phyloP scores from a whole-genome alignment of 2,113 vertebrate species.

The Trematocara macrostoma region DNA sequence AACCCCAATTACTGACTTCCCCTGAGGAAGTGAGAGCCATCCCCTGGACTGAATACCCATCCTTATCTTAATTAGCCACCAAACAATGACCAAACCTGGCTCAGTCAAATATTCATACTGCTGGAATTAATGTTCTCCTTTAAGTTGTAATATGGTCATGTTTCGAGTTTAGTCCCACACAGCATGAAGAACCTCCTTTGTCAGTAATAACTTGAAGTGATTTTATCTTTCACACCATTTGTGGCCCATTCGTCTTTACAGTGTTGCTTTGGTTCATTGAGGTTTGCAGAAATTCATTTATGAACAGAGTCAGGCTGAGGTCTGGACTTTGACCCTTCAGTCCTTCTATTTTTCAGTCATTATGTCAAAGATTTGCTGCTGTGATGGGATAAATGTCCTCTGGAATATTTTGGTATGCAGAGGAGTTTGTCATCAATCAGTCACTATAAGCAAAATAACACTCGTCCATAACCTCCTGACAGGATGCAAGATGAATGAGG shows the following conservation, averaged over 20 bases:
- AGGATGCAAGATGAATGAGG: background rate
- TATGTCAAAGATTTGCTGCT: background rate
- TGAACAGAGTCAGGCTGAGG: background rate
- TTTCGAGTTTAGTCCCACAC: background rate
- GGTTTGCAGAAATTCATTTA: background rate
- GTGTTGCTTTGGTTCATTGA: background rate
- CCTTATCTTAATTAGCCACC: conserved; percentile 10
- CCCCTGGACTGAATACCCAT: background rate
- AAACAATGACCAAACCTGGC: background rate
- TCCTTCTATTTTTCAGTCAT: background rate
- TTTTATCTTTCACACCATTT: background rate
- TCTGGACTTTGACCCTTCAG: background rate
- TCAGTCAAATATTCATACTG: background rate
- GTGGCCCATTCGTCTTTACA: background rate
- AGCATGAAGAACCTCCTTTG: background rate
- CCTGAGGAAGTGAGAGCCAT: conserved; percentile 3
- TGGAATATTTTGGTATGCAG: background rate
- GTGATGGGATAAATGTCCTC: background rate
- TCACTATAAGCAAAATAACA: background rate
- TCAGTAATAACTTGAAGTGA: background rate
- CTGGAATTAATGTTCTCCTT: background rate
- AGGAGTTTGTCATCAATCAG: background rate
- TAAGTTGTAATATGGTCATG: background rate
- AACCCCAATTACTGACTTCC: background rate
- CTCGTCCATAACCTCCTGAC: background rate